Evolutionary conservation across 2,888 invertebrate species (phyloP).

Genomic region (Elmis aenea): DNA sequence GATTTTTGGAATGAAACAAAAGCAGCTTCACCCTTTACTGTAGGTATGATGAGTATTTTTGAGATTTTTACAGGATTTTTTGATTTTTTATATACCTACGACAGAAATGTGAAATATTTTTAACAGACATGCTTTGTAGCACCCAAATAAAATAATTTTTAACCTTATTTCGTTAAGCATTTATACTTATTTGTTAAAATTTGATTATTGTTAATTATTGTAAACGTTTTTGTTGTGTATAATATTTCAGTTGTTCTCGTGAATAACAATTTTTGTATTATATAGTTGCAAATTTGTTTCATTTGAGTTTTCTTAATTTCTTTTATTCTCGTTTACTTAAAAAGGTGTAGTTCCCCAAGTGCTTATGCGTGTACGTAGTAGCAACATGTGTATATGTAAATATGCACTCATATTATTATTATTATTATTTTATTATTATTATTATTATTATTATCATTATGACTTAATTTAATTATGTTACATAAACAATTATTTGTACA

Average conservation of each 20-base stretch:
- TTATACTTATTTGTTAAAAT: too few relatives aligned
- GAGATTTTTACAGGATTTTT: conserved; percentile 27
- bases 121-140: conserved; percentile 20
- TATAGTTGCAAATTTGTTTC: too few relatives aligned
- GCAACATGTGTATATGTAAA: conserved; percentile 28
- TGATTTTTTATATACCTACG: conserved; percentile 34
- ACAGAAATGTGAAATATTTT: conserved; percentile 25
- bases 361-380: conserved; percentile 29
- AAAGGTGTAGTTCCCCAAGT: conserved; percentile 32
- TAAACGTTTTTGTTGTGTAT: conserved; percentile 13
- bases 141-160: conserved; percentile 11
- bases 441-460: conserved; percentile 9
- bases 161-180: too few relatives aligned
- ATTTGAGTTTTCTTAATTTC: conserved; percentile 12
- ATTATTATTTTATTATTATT: conserved; percentile 17
- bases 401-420: conserved; percentile 23
- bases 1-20: too few relatives aligned
- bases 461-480: not conserved
- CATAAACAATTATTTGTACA: not conserved
- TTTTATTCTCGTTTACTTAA: too few relatives aligned
- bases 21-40: conserved; percentile 7
- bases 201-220: conserved; percentile 9
- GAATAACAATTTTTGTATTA: too few relatives aligned
- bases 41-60: conserved; percentile 17
- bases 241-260: too few relatives aligned